These are phyloP conservation scores for Thecocarcelia acutangulata DNA, from an alignment of 2,888 invertebrate genomes.

Conservation along the genomic window DNA sequence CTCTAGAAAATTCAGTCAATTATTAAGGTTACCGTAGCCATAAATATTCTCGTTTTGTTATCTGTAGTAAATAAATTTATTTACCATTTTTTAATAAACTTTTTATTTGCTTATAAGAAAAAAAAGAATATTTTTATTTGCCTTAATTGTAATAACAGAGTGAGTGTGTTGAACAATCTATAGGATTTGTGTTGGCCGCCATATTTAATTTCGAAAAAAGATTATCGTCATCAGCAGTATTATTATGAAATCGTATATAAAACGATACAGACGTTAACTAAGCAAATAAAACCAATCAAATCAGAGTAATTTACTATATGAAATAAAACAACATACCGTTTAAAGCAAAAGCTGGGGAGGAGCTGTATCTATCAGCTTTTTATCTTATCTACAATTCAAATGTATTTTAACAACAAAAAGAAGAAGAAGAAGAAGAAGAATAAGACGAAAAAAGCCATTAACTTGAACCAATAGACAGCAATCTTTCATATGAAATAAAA, in stretches of 20 bases:
- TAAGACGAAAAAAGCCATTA: constrained; percentile 20
- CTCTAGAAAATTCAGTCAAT: constrained; percentile 2
- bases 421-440: constrained; percentile 19
- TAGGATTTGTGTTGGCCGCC: constrained; percentile 52
- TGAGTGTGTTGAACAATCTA: constrained; percentile 24
- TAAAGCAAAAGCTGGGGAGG: constrained; percentile 16
- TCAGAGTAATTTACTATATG: constrained; percentile 55
- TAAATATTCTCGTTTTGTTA: constrained; percentile 39
- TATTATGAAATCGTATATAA: constrained; percentile 37
- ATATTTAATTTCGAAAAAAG: constrained; percentile 59
- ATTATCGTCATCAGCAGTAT: constrained; percentile 51
- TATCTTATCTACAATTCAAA: constrained; percentile 57
- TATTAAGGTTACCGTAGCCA: constrained; percentile 52
- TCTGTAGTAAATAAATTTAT: constrained; percentile 48
- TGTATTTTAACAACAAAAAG: constrained; percentile 13
- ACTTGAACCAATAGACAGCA: constrained; percentile 62
- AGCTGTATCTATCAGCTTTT: constrained; percentile 40
- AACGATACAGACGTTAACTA: constrained; percentile 47
- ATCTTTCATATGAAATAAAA: constrained; percentile 37
- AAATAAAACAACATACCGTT: not conserved
- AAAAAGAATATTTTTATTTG: constrained; percentile 6
- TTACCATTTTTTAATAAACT: constrained; percentile 32
- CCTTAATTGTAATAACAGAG: constrained; percentile 2
- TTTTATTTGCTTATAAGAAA: constrained; percentile 44
- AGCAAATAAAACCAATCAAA: constrained; percentile 69